Conservation (phyloP, 2,113 vertebrate species). For the Psephotus haematonotus region DNA sequence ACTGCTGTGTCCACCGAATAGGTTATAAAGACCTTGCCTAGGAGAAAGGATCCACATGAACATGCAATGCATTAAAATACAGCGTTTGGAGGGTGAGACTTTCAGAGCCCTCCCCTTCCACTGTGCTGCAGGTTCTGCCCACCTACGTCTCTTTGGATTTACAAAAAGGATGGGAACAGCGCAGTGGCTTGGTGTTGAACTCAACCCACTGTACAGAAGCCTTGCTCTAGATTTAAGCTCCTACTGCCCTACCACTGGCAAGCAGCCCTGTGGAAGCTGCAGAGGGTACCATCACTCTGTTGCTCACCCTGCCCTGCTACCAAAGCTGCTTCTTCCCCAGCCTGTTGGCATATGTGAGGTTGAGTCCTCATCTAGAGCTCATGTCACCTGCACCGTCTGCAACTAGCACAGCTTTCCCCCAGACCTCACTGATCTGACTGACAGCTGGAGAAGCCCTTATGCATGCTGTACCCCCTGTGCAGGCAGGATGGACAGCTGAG, state of each 20-base stretch:
- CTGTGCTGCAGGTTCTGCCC: rapidly evolving
- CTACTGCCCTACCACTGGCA: neutral
- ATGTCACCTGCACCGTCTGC: rapidly evolving
- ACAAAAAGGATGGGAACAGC: neutral
- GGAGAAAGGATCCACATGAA: constrained; percentile 36
- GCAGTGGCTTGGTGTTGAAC: neutral
- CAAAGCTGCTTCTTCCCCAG: neutral
- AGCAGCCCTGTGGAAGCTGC: neutral
- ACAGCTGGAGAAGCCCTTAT: neutral
- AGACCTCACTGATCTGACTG: neutral
- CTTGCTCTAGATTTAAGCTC: neutral
- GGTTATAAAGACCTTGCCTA: constrained; percentile 85
- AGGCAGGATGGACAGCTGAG: neutral
- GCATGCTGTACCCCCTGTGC: rapidly evolving
- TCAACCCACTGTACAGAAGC: neutral
- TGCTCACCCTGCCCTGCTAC: neutral
- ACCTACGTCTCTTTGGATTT: neutral
- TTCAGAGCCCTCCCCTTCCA: neutral
- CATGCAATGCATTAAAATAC: neutral
- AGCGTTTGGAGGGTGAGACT: neutral
- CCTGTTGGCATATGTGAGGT: rapidly evolving
- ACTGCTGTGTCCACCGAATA: constrained; percentile 79
- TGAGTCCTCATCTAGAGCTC: neutral
- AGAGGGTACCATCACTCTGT: neutral
- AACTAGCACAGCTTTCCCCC: neutral